Evolutionary conservation across 2,797 vertebrate species (phyloP).

Genomic region (Dicrostonyx torquatus): DNA sequence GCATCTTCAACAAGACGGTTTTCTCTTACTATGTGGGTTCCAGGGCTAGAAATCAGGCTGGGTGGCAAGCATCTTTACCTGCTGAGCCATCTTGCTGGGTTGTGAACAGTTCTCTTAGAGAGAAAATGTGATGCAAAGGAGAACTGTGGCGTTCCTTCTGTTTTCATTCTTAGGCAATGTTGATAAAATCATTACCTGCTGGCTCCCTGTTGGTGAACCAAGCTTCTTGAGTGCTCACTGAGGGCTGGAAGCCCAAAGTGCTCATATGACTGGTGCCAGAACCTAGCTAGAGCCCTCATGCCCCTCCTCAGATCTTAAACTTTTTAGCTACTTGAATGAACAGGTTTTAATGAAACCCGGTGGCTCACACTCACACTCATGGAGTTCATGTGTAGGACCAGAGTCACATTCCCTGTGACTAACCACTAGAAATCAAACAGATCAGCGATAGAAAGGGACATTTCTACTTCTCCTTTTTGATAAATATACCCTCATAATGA

Average conservation of each 20-base stretch:
- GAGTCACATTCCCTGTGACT: background rate
- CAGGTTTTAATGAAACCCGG: background rate
- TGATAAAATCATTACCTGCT: background rate
- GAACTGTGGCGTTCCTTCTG: background rate
- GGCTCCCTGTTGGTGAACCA: background rate
- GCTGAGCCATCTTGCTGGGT: background rate
- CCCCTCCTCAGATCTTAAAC: background rate
- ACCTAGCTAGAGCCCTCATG: background rate
- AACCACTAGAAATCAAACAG: background rate
- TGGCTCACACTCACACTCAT: background rate
- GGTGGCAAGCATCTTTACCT: background rate
- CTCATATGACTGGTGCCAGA: background rate
- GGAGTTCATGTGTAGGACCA: background rate
- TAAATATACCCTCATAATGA: background rate
- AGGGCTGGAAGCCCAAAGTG: background rate
- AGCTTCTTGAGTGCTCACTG: background rate
- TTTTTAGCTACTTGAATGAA: background rate
- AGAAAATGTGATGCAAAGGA: constrained; percentile 15
- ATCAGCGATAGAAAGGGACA: background rate
- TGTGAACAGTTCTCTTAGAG: background rate
- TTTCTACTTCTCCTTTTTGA: background rate
- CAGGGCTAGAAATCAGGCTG: background rate
- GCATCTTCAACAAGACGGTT: background rate
- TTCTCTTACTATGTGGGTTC: background rate
- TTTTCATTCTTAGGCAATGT: background rate